Base-by-base conservation (phyloP, 2,888 invertebrate genomes). In the Xestia ashworthii region DNA sequence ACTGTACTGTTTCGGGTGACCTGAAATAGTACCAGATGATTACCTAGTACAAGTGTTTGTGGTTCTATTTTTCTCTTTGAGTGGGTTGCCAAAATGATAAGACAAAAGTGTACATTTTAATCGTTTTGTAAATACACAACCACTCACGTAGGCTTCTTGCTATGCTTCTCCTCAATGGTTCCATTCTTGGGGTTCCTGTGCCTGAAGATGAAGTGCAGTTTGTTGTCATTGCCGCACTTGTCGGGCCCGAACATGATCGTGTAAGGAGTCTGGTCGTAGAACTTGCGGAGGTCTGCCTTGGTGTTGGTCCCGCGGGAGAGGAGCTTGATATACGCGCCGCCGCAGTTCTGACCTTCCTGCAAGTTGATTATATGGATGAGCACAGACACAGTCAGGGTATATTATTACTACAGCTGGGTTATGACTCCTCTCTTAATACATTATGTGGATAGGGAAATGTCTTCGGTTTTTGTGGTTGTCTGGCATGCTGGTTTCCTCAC, bases 221-320 rank as follows among this genome's bases (percentile, higher is more conserved):
- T 99, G 92, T 98, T 98, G 94, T 99, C 99, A 92, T 98, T 98
- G 84, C 99, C 99, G 95, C 99, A 99, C 95, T 99, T 99, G 97
- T 99, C 99, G 14, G 99, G 99, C 0, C 99, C 99, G 96, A 99
- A 99, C 99, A 99, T 99, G 91, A 99, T 99, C 4, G 99, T 99
- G 96, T 99, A 99, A 0, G 99, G 98, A 0, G 99, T 99, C 96
- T 99, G 99, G 96, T 99, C 99, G 94, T 98, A 97, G 96, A 99
- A 99, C 91, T 98, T 97, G 86, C 97, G 98, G 74, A 99, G 97
- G 91, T 99, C 98, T 0, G 93, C 93, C 75, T 93, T 94, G 0
- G 92, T 93, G 91, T 97, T 97, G 66, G 97, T 96, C 76, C 98
- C 98, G 46, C 98, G 97, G 19, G 98, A 98, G 32, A 99, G 96